A percentile compares a stretch with the other conserved stretches of the same genome.
phyloP scores from a whole-genome alignment of 2,797 vertebrate genomes.

The Florisuga fusca region DNA sequence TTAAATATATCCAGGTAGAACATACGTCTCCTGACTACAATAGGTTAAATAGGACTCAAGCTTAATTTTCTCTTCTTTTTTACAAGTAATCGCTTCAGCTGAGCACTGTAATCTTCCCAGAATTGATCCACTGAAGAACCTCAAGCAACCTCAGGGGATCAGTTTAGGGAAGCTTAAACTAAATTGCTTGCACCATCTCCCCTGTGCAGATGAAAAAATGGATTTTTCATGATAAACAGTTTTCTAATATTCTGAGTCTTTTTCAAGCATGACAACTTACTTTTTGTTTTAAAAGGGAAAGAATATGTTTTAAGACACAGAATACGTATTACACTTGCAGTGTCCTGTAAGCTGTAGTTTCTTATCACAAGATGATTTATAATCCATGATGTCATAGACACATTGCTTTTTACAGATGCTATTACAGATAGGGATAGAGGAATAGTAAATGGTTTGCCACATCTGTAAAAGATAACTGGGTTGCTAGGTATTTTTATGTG shows the following conservation, averaged over 20 bases:
- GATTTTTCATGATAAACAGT: not conserved
- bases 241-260: not conserved
- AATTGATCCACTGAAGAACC: not conserved
- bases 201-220: not conserved
- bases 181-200: not conserved
- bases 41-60: not conserved
- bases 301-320: not conserved
- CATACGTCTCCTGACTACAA: not conserved
- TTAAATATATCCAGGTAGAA: not conserved
- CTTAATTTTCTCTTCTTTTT: not conserved
- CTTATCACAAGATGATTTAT: slow-evolving; percentile 31
- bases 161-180: not conserved
- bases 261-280: not conserved
- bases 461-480: slow-evolving; percentile 7
- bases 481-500: slow-evolving; percentile 13
- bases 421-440: not conserved
- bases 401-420: slow-evolving; percentile 18
- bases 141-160: not conserved
- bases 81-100: not conserved
- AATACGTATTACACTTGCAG: not conserved
- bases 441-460: not conserved
- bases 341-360: not conserved
- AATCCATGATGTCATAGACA: not conserved
- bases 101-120: not conserved
- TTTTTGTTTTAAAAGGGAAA: not conserved